A percentile compares a stretch with the other conserved stretches of the same genome.
Evolutionary conservation across 2,888 invertebrate species (phyloP).

Genomic region (Chromoteleia sp.): DNA sequence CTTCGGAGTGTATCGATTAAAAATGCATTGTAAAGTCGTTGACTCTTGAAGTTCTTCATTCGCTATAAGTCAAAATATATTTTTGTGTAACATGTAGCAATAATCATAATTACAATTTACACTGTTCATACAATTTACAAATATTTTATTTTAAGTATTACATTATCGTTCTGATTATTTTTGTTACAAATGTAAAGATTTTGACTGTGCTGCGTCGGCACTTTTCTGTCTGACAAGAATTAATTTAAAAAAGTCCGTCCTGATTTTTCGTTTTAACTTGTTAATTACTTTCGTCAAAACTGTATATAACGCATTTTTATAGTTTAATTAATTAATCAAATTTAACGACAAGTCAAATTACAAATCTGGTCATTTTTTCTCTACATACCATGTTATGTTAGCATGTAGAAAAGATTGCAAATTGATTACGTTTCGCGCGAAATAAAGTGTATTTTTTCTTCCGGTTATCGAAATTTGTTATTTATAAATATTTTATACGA

Average conservation of each 20-base stretch:
- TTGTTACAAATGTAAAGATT: conserved; percentile 66
- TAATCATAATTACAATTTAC: conserved; percentile 58
- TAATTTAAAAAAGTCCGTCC: conserved; percentile 54
- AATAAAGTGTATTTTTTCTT: conserved; percentile 19
- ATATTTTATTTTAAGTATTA: conserved; percentile 61
- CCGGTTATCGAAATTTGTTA: conserved; percentile 20
- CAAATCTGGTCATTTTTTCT: conserved; percentile 66
- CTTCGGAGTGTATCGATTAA: conserved; percentile 87
- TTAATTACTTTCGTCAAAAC: conserved; percentile 52
- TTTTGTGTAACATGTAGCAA: conserved; percentile 63
- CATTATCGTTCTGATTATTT: conserved; percentile 51
- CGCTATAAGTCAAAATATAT: conserved; percentile 66
- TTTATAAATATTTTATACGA: conserved; percentile 28
- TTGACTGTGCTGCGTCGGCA: conserved; percentile 64
- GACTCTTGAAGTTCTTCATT: conserved; percentile 55
- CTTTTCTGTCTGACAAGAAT: conserved; percentile 49
- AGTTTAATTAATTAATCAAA: conserved; percentile 59
- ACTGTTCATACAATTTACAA: conserved; percentile 56
- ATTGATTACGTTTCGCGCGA: conserved; percentile 33
- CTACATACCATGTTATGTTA: conserved; percentile 50
- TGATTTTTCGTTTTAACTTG: conserved; percentile 43
- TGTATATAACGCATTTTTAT: conserved; percentile 63
- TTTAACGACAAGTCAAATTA: conserved; percentile 67
- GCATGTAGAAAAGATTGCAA: conserved; percentile 46
- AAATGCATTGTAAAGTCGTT: conserved; percentile 45